phyloP scores from a whole-genome alignment of 1,140 invertebrate genomes.

The Drosophila parvula region DNA sequence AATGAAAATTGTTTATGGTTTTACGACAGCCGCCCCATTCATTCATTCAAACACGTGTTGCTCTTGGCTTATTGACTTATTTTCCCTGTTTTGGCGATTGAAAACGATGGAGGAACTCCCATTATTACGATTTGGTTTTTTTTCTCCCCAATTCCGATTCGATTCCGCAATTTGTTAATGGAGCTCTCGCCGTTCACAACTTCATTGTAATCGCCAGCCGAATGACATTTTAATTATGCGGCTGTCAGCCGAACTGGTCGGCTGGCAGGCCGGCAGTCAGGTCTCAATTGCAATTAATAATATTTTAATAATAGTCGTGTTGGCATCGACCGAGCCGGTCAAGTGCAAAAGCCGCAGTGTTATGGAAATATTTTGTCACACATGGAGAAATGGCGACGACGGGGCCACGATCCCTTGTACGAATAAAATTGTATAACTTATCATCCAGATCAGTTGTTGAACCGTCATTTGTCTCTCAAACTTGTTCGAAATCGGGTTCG shows the following conservation, averaged over 20 bases:
- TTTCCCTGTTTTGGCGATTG: conserved; percentile 22
- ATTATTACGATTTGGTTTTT: conserved; percentile 25
- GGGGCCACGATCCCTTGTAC: conserved; percentile 24
- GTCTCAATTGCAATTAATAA: conserved; percentile 80
- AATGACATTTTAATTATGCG: conserved; percentile 81
- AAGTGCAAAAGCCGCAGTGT: conserved; percentile 67
- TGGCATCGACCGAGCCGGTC: conserved; percentile 58
- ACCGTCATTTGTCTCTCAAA: conserved; percentile 33
- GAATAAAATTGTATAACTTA: conserved; percentile 23
- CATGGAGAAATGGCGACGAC: conserved; percentile 37
- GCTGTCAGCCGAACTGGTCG: conserved; percentile 54
- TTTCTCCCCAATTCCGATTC: conserved; percentile 18
- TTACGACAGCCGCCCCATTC: conserved; percentile 56
- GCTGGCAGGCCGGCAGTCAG: conserved; percentile 30
- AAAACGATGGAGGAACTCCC: not conserved
- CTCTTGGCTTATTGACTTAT: conserved; percentile 67
- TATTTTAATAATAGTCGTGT: conserved; percentile 77
- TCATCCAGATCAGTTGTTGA: conserved; percentile 32
- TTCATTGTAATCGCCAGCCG: conserved; percentile 52
- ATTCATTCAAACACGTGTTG: conserved; percentile 73
- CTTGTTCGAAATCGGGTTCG: conserved; percentile 1
- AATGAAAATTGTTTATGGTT: conserved; percentile 69
- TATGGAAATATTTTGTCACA: conserved; percentile 78
- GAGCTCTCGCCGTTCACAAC: conserved; percentile 58
- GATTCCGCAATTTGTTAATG: conserved; percentile 70